phyloP scores from a whole-genome alignment of 2,797 vertebrate species.

The Thripadectes ignobilis region DNA sequence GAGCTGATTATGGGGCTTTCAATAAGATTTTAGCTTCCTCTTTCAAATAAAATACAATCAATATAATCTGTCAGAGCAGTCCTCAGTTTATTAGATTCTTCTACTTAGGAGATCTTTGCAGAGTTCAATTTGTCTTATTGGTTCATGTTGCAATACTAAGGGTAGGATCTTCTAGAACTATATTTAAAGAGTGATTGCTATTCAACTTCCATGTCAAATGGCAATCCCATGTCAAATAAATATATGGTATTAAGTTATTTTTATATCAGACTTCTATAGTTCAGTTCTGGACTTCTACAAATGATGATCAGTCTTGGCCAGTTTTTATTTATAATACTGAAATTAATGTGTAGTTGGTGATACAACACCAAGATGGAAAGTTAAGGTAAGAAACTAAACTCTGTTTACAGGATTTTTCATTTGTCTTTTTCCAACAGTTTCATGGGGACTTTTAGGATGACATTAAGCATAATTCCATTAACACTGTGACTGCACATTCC shows the following conservation, averaged over 20 bases:
- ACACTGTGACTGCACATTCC: background rate
- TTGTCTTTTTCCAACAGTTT: background rate
- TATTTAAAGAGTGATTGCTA: background rate
- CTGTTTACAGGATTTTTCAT: rapidly evolving
- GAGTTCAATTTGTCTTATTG: constrained; percentile 52
- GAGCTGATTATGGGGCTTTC: constrained; percentile 10
- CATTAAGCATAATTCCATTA: constrained; percentile 29
- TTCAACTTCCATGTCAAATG: background rate
- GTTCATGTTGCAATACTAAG: background rate
- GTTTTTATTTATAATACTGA: background rate
- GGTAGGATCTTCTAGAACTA: background rate
- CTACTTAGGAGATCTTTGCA: constrained; percentile 5
- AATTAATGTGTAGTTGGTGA: background rate
- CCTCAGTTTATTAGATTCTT: constrained; percentile 50
- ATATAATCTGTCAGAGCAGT: background rate
- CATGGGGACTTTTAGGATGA: background rate
- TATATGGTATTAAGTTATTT: background rate
- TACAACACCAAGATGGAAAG: background rate
- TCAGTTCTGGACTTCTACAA: background rate
- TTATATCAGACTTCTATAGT: background rate
- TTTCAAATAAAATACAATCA: constrained; percentile 53
- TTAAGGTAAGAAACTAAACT: background rate
- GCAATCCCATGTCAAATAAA: background rate
- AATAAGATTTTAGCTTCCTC: constrained; percentile 2
- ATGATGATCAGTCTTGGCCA: background rate